Conservation (phyloP, 1,140 invertebrate species). For the Leptinotarsa texana region DNA sequence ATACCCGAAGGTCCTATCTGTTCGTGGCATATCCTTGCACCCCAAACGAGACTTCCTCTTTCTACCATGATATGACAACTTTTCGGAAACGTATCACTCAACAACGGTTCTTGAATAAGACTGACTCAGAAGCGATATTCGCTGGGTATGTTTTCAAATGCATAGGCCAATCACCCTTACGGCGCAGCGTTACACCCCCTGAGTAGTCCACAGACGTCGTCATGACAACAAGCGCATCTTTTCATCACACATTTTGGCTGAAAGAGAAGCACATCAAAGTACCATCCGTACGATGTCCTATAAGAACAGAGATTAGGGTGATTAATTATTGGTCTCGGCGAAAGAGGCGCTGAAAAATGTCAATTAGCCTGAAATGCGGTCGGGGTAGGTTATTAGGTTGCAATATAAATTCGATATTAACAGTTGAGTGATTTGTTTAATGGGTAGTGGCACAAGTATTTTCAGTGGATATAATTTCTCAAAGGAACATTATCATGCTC, state of each 20-base stretch:
- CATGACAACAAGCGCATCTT: conserved; percentile 44
- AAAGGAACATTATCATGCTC: no score
- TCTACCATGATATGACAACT: no score
- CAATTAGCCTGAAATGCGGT: neutral
- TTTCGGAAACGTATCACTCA: no score
- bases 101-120: no score
- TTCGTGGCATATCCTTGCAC: conserved; percentile 12
- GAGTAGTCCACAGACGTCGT: conserved; percentile 33
- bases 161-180: neutral
- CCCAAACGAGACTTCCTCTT: neutral
- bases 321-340: neutral
- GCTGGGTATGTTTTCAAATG: no score
- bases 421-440: neutral
- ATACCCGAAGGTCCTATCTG: conserved; percentile 27
- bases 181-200: conserved; percentile 31
- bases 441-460: no score
- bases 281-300: neutral
- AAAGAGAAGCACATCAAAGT: neutral
- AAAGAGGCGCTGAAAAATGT: neutral
- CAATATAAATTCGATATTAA: neutral
- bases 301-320: conserved; percentile 5
- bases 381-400: neutral
- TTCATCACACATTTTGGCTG: conserved; percentile 28
- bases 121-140: no score
- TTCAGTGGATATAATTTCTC: no score